Evolutionary conservation across 2,797 vertebrate genomes (phyloP), one percentile per base, ranked within the genome.

Genomic region (Sus cebifrons): DNA sequence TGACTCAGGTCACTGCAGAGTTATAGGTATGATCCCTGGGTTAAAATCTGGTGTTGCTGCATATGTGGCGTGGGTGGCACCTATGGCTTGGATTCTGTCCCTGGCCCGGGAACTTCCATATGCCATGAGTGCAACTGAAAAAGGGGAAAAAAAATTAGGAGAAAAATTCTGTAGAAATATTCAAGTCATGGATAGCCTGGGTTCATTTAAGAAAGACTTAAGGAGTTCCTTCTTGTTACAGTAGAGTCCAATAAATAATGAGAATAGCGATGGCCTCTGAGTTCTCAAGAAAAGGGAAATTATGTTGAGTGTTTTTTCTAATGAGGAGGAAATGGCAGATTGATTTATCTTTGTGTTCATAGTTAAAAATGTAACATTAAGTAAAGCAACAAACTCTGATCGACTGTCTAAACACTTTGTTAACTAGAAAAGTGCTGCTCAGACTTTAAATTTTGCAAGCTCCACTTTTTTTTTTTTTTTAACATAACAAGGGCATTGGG

Each of bases 271-370:
- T 58, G 2, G 15, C 23, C 54, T 68, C 40, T 89, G 83, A 74
- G 20, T 64, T 95, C 90, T 65, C 44, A 86, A 73, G 20, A 86
- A 89, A 65, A 94, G 13, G 2, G 13, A 79, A 67, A 71, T 93
- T 88, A 94, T 54, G 11, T 89, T 89, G 12, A 67, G 6, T 32
- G 32, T 91, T 70, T 52, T 84, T 78, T 44, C 44, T 56, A 54
- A 49, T 74, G 60, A 90, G 5, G 10, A 81, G 15, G 16, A 60
- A 3, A 40, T 56, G 7, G 44, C 52, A 71, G 21, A 73, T 75
- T 62, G 40, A 68, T 78, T 58, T 62, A 40, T 86, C 10, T 94
- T 7, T 58, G 21, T 70, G 2, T 68, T 74, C 68, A 36, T 12
- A 23, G 32, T 44, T 86, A 32, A 95, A 91, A 86, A 68, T 79